Percentiles rank a stretch among this genome's conserved stretches.
These are phyloP conservation scores for Acestrorhynchus altus DNA, from an alignment of 2,797 vertebrate species.

Conservation along the genomic window DNA sequence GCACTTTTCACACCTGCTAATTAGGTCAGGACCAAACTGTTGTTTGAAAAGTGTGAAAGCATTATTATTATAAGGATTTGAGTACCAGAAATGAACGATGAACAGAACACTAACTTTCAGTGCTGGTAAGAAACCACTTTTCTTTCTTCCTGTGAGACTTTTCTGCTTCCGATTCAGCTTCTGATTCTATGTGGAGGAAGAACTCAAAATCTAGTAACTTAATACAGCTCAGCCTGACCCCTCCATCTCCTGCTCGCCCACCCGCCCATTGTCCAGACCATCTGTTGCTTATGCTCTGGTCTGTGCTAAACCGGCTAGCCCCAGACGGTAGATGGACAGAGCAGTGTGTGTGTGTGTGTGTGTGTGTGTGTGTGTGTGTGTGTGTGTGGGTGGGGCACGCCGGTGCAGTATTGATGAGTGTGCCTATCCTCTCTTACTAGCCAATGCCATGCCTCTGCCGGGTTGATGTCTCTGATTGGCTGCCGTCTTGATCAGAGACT, in stretches of 20 bases:
- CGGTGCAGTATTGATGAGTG: constrained; percentile 28
- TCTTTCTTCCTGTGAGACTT: neutral
- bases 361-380: constrained; percentile 1
- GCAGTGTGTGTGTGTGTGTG: constrained; percentile 2
- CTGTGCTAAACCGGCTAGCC: constrained; percentile 8
- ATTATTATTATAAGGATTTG: too few relatives aligned
- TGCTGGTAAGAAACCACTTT: neutral
- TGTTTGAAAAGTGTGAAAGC: too few relatives aligned
- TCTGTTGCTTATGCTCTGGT: constrained; percentile 57
- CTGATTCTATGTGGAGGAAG: constrained; percentile 50
- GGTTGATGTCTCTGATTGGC: constrained; percentile 47
- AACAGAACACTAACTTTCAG: neutral
- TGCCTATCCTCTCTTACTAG: constrained; percentile 16
- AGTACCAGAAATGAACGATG: neutral
- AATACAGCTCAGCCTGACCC: constrained; percentile 61
- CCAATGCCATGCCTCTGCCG: constrained; percentile 5
- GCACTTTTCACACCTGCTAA: too few relatives aligned
- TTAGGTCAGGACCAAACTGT: too few relatives aligned
- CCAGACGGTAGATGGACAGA: constrained; percentile 6
- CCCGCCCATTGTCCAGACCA: constrained; percentile 53
- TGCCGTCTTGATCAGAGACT: constrained; percentile 53
- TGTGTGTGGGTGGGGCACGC: neutral
- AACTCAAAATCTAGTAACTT: constrained; percentile 59
- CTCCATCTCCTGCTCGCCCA: constrained; percentile 8
- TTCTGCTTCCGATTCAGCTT: neutral